phyloP scores from a whole-genome alignment of 2,888 invertebrate species.

The Eupithecia centaureata region DNA sequence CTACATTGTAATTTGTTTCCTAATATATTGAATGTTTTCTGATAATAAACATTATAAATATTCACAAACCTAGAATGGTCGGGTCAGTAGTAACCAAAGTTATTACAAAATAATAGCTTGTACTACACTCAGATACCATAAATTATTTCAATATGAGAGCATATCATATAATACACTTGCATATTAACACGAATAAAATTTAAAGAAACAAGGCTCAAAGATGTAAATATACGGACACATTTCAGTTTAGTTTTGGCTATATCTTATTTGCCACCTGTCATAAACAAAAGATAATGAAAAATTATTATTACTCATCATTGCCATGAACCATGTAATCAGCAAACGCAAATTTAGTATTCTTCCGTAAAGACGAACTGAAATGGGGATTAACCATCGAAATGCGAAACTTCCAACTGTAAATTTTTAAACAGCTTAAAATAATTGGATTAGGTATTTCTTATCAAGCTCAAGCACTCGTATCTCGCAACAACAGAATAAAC shows the following conservation, averaged over 20 bases:
- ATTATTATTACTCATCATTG: not conserved
- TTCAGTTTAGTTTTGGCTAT: too few relatives aligned
- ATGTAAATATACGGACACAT: too few relatives aligned
- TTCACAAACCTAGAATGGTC: not conserved
- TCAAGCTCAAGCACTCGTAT: not conserved
- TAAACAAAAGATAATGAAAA: not conserved
- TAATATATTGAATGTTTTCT: not conserved
- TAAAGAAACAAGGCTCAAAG: not conserved
- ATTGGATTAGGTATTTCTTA: not conserved
- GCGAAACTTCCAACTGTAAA: not conserved
- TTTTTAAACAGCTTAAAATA: not conserved
- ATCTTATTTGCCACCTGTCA: not conserved
- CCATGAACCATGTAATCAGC: not conserved
- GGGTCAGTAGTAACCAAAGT: slow-evolving; percentile 6
- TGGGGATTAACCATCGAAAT: not conserved
- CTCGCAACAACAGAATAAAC: not conserved
- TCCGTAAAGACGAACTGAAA: not conserved
- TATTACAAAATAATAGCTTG: slow-evolving; percentile 17
- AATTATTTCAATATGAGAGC: slow-evolving; percentile 21
- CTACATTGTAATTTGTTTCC: too few relatives aligned
- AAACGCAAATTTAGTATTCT: not conserved
- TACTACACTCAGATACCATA: slow-evolving; percentile 10
- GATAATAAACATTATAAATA: not conserved
- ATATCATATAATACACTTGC: slow-evolving; percentile 25
- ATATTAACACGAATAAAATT: not conserved